Conservation (phyloP, 92 coral and sea anemone genomes). For the Actinernus sp. region DNA sequence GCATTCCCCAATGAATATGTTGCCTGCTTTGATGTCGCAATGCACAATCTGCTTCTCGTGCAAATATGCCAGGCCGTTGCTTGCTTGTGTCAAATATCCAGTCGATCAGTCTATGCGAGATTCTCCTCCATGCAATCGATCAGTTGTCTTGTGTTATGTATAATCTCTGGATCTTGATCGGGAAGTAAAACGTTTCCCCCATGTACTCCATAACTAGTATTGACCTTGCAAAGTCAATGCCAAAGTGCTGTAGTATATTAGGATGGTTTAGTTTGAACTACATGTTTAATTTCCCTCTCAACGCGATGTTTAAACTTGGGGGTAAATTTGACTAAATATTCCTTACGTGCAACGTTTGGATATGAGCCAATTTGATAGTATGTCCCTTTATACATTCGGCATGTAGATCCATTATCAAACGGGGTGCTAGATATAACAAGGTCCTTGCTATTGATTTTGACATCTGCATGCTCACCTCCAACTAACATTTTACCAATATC, state of each 20-base stretch:
- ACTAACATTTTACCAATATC: constrained; percentile 7
- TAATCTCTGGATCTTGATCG: background rate
- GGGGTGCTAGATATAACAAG: constrained; percentile 8
- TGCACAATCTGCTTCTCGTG: constrained; percentile 19
- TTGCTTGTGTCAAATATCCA: constrained; percentile 20
- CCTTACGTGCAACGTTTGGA: constrained; percentile 38
- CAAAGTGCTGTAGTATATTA: constrained; percentile 24
- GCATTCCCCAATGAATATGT: constrained; percentile 27
- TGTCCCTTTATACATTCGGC: constrained; percentile 40
- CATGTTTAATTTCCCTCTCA: constrained; percentile 25
- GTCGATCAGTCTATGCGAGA: constrained; percentile 27
- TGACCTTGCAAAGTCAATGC: constrained; percentile 22
- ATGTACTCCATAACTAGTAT: constrained; percentile 32
- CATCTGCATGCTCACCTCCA: constrained; percentile 5
- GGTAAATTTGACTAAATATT: constrained; percentile 22
- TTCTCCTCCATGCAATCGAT: constrained; percentile 26
- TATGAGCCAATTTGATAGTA: constrained; percentile 5
- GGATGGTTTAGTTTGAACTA: constrained; percentile 39
- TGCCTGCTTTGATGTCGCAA: constrained; percentile 36
- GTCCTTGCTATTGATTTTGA: background rate
- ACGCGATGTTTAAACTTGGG: constrained; percentile 18
- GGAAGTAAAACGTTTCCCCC: constrained; percentile 6
- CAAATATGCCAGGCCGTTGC: constrained; percentile 30
- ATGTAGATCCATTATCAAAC: constrained; percentile 33
- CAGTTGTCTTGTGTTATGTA: constrained; percentile 38